Percentiles rank a stretch among this genome's conserved stretches.
Evolutionary conservation across 2,113 vertebrate species (phyloP).

Genomic region (Limanda limanda): DNA sequence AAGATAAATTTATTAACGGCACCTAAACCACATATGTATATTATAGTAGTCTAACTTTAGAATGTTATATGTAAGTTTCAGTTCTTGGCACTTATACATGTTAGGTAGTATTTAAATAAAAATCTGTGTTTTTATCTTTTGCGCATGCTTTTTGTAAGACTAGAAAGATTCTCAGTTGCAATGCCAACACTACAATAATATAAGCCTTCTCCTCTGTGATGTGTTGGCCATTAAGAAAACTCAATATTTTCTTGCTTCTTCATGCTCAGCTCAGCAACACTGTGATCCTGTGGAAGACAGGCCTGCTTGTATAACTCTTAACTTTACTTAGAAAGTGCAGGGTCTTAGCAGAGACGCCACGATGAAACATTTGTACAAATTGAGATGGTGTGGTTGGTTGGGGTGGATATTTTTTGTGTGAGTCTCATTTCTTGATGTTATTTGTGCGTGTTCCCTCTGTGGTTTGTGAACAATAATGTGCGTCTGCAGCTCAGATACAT

Average conservation of each 20-base stretch:
- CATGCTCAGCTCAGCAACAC: not conserved
- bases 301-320: slow-evolving; percentile 12
- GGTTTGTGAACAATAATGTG: slow-evolving; percentile 32
- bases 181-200: not conserved
- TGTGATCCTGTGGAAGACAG: slow-evolving; percentile 4
- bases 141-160: slow-evolving; percentile 2
- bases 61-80: too few species aligned
- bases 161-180: slow-evolving; percentile 4
- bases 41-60: too few species aligned
- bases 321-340: slow-evolving; percentile 11
- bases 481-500: slow-evolving; percentile 36
- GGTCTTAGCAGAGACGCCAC: not conserved
- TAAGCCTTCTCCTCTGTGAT: slow-evolving; percentile 50
- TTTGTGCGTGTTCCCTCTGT: not conserved
- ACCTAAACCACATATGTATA: too few species aligned
- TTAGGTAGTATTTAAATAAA: not conserved
- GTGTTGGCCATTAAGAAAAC: slow-evolving; percentile 1
- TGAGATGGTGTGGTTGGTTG: too few species aligned
- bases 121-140: slow-evolving; percentile 1
- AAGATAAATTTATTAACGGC: too few species aligned
- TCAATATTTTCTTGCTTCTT: not conserved
- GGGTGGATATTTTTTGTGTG: too few species aligned
- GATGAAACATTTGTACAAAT: not conserved
- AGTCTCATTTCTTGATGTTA: not conserved
- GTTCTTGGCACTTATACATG: too few species aligned